phyloP scores from a whole-genome alignment of 1,140 invertebrate genomes.

The Trichogramma pretiosum region DNA sequence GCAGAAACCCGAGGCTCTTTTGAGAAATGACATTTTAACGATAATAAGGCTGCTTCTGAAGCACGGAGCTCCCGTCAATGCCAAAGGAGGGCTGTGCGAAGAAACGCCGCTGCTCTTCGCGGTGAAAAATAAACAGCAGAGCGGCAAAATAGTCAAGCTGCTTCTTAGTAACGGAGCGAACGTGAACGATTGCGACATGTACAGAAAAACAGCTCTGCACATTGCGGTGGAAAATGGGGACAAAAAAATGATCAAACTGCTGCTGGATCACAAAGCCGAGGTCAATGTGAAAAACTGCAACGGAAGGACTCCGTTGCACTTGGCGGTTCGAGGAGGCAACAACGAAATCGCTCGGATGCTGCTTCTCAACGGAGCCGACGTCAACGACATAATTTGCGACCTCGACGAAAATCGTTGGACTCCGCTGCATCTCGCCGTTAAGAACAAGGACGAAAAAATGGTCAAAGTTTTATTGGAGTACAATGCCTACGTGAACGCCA shows the following conservation, averaged over 20 bases:
- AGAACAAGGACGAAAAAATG: constrained; percentile 17
- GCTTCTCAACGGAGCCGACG: constrained; percentile 6
- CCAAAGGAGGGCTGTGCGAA: constrained; percentile 10
- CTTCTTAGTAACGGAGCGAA: constrained; percentile 9
- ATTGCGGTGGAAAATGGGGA: constrained; percentile 10
- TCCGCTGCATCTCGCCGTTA: constrained; percentile 12
- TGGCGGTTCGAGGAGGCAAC: constrained; percentile 4
- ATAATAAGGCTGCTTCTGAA: constrained; percentile 13
- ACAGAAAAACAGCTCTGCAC: constrained; percentile 11
- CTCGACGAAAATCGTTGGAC: constrained; percentile 13
- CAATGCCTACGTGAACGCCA: constrained; percentile 11
- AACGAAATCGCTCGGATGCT: constrained; percentile 10
- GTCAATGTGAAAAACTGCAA: constrained; percentile 14
- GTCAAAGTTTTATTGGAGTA: constrained; percentile 8
- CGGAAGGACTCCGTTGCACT: constrained; percentile 8
- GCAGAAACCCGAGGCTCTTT: constrained; percentile 1
- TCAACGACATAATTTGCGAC: constrained; percentile 10
- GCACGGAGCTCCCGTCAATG: constrained; percentile 11
- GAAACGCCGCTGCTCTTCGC: constrained; percentile 11
- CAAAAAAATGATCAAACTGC: constrained; percentile 11
- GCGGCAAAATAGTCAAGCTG: constrained; percentile 9
- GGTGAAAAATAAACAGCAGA: constrained; percentile 10
- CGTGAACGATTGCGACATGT: constrained; percentile 11
- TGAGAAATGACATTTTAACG: constrained; percentile 6
- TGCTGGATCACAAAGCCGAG: constrained; percentile 8